A percentile compares a stretch with the other conserved stretches of the same genome.
phyloP scores from a whole-genome alignment of 2,797 vertebrate genomes.

The Lycodopsis pacificus region DNA sequence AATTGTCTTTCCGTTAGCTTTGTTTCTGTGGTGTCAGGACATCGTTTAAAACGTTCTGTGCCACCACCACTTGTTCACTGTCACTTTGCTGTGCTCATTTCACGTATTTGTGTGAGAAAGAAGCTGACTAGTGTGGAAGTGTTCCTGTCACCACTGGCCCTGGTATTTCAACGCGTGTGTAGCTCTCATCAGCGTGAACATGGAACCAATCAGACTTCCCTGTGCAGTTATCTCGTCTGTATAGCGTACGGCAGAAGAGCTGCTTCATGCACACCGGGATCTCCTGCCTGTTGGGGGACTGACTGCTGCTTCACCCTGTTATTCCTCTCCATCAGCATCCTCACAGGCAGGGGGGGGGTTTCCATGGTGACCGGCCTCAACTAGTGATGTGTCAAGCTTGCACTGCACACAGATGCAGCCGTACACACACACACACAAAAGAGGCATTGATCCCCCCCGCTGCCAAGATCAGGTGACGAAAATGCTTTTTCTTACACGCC shows the following conservation, averaged over 20 bases:
- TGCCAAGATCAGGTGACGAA: slow-evolving; percentile 38
- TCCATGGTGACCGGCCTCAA: slow-evolving; percentile 60
- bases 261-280: not conserved
- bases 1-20: too few relatives aligned
- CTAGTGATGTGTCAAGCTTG: slow-evolving; percentile 34
- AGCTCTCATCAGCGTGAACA: not conserved
- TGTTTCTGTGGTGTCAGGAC: too few relatives aligned
- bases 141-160: not conserved
- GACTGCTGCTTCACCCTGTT: slow-evolving; percentile 27
- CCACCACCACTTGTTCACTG: too few relatives aligned
- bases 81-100: too few relatives aligned
- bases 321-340: slow-evolving; percentile 14
- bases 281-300: not conserved
- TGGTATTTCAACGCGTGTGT: not conserved
- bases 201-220: not conserved
- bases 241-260: not conserved
- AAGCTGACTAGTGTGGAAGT: too few relatives aligned
- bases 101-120: too few relatives aligned
- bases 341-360: slow-evolving; percentile 42
- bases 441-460: slow-evolving; percentile 38
- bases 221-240: not conserved
- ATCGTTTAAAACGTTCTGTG: too few relatives aligned
- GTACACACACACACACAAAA: slow-evolving; percentile 3
- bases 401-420: not conserved
- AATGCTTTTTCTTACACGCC: slow-evolving; percentile 28